phyloP scores from a whole-genome alignment of 1,140 invertebrate genomes.

The Penaeus indicus region DNA sequence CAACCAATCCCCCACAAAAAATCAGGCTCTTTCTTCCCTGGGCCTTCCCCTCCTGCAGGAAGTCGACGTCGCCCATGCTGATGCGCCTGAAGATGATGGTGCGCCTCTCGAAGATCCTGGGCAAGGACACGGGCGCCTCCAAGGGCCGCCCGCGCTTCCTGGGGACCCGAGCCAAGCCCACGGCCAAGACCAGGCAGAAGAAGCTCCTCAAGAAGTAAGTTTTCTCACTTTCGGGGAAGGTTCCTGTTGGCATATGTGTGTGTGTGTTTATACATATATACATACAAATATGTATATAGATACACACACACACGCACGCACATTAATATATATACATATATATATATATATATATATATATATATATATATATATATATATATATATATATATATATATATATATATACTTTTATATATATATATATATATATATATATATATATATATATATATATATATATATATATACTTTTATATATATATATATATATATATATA shows the following conservation, averaged over 20 bases:
- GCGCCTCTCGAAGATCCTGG: not conserved
- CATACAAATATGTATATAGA: too few relatives aligned
- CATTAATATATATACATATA: too few relatives aligned
- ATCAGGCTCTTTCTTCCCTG: not conserved
- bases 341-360: too few relatives aligned
- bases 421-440: too few relatives aligned
- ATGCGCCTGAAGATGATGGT: not conserved
- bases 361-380: too few relatives aligned
- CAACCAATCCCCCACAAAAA: too few relatives aligned
- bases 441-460: too few relatives aligned
- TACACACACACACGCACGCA: too few relatives aligned
- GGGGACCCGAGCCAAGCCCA: not conserved
- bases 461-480: too few relatives aligned
- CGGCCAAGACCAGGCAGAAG: not conserved
- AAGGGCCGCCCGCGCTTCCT: not conserved
- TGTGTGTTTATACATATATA: not conserved
- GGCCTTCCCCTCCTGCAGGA: not conserved
- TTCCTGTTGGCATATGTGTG: not conserved
- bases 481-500: too few relatives aligned
- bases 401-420: too few relatives aligned
- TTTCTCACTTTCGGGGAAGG: not conserved
- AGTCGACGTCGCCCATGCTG: not conserved
- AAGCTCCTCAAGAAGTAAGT: not conserved
- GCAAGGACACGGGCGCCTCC: not conserved
- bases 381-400: too few relatives aligned